Evolutionary conservation across 1,140 invertebrate genomes (phyloP).

Genomic region (Pseudobourletiella spinata): DNA sequence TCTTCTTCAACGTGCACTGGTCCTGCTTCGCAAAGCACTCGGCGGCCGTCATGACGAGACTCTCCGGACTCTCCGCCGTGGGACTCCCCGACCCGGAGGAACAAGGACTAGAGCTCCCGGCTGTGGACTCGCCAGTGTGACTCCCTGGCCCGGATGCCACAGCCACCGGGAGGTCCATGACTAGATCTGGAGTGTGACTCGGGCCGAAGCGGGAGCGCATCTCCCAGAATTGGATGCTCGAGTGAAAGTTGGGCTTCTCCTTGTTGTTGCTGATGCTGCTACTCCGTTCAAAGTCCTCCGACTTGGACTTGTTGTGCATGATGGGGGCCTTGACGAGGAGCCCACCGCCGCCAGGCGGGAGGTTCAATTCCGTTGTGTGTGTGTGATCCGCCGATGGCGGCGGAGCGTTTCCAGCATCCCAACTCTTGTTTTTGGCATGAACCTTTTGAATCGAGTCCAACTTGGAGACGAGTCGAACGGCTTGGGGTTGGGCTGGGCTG

Average conservation of each 20-base stretch:
- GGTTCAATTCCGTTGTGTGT: not conserved
- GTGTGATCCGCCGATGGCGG: conserved; percentile 1
- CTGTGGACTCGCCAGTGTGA: conserved; percentile 14
- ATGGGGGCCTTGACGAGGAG: not conserved
- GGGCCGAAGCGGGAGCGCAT: conserved; percentile 4
- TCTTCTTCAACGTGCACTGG: conserved; percentile 72
- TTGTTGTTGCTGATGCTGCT: not conserved
- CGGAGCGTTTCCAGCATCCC: conserved; percentile 12
- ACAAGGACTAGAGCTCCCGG: conserved; percentile 35
- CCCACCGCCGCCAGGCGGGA: not conserved
- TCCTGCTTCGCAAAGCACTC: conserved; percentile 67
- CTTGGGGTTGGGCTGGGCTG: not conserved
- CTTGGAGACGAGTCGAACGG: not conserved
- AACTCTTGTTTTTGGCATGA: conserved; percentile 12
- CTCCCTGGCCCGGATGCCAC: conserved; percentile 1
- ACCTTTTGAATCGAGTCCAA: conserved; percentile 14
- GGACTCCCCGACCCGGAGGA: conserved; percentile 39
- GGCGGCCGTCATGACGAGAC: conserved; percentile 59
- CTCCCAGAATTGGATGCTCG: conserved; percentile 27
- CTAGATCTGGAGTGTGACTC: conserved; percentile 71
- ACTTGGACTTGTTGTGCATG: conserved; percentile 13
- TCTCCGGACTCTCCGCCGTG: conserved; percentile 45
- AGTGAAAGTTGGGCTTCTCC: conserved; percentile 3
- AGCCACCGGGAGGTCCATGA: conserved; percentile 64
- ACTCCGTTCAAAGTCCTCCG: conserved; percentile 1